A percentile compares a stretch with the other conserved stretches of the same genome.
phyloP scores from a whole-genome alignment of 2,888 invertebrate species.

The Odontocolon sp. region DNA sequence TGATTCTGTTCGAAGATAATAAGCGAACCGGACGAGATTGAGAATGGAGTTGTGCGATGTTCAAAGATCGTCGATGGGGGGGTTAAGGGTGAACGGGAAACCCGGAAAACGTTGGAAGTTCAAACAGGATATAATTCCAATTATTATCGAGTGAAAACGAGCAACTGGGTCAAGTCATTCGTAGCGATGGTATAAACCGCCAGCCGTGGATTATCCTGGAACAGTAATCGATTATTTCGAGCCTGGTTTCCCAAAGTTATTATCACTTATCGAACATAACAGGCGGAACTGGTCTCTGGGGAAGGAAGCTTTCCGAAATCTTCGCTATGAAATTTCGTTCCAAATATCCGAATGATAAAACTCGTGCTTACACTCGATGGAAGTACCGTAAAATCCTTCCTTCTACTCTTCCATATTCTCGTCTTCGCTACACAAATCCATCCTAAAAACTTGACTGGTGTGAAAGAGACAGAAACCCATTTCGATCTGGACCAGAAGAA shows the following conservation, averaged over 20 bases:
- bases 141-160: not conserved
- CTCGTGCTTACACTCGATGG: not conserved
- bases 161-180: not conserved
- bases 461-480: conserved; percentile 9
- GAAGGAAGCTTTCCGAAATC: not conserved
- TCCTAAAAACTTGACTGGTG: not conserved
- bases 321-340: not conserved
- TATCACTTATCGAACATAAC: not conserved
- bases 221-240: not conserved
- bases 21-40: not conserved
- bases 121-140: not conserved
- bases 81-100: not conserved
- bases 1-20: not conserved
- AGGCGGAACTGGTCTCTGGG: not conserved
- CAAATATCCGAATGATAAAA: not conserved
- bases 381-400: not conserved
- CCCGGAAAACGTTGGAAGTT: not conserved
- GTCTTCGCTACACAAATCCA: conserved; percentile 4
- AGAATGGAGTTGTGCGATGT: not conserved
- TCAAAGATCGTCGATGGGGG: not conserved
- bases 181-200: no score
- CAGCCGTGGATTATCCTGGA: not conserved
- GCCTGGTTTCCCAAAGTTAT: not conserved
- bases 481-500: conserved; percentile 5
- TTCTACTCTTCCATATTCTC: not conserved